These are phyloP conservation scores for Schizopygopsis pylzovi DNA, from an alignment of 2,797 vertebrate species.

Conservation along the genomic window DNA sequence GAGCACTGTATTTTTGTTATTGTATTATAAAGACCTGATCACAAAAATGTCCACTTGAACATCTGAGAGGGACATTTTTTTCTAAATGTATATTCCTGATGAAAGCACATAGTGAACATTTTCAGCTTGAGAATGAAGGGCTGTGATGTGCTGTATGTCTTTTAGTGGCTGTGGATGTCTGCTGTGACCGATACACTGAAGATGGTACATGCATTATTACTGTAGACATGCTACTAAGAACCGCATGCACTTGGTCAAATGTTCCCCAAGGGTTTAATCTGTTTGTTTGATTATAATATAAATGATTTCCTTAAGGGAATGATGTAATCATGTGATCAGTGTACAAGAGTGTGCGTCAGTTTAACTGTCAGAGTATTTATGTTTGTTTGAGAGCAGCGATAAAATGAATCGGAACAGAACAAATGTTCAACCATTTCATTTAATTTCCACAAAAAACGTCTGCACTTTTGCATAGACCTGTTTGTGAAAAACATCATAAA, in stretches of 20 bases:
- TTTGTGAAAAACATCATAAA: not conserved
- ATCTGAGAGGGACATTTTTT: not conserved
- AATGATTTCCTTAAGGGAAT: conserved; percentile 6
- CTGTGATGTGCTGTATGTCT: not conserved
- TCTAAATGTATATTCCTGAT: not conserved
- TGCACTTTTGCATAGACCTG: conserved; percentile 36
- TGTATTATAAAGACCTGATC: not conserved
- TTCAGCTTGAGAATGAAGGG: not conserved
- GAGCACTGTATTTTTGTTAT: not conserved
- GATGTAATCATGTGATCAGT: conserved; percentile 1
- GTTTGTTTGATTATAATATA: not conserved
- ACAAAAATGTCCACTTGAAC: not conserved
- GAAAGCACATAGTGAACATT: not conserved
- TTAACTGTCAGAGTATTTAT: not conserved
- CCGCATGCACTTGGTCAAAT: not conserved
- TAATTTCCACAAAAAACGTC: conserved; percentile 30
- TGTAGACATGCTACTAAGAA: not conserved
- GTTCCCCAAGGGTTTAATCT: conserved; percentile 4
- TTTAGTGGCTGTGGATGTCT: not conserved
- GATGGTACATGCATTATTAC: conserved; percentile 8
- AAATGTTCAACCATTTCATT: conserved; percentile 22
- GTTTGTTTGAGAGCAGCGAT: not conserved
- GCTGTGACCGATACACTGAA: not conserved
- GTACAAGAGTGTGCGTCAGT: not conserved
- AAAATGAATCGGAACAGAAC: not conserved